Conservation (phyloP, 2,888 invertebrate genomes). For the Sericinus montela region DNA sequence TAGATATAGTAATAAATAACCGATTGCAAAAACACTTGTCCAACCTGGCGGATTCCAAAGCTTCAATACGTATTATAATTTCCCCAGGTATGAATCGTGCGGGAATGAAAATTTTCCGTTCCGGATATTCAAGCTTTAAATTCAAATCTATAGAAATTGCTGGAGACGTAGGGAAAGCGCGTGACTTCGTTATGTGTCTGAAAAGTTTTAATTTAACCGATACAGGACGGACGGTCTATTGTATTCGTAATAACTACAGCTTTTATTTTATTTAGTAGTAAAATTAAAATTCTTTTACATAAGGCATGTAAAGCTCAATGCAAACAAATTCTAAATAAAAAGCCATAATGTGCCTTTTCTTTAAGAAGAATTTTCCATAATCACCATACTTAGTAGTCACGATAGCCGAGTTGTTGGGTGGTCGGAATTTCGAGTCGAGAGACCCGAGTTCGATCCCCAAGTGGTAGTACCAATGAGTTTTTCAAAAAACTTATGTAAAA, state of each 20-base stretch:
- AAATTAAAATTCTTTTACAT: too few species aligned
- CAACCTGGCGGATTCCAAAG: neutral
- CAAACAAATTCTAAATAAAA: too few species aligned
- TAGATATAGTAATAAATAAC: neutral
- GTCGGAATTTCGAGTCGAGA: too few species aligned
- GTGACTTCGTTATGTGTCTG: conserved; percentile 24
- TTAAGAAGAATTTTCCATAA: too few species aligned
- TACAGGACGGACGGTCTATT: neutral
- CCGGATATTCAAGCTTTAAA: conserved; percentile 4
- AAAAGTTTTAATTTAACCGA: conserved; percentile 25
- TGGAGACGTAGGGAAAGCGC: conserved; percentile 10
- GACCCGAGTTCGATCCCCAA: too few species aligned
- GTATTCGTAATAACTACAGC: neutral
- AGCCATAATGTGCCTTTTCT: too few species aligned
- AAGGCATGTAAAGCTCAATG: too few species aligned
- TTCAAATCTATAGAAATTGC: conserved; percentile 7
- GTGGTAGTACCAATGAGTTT: too few species aligned
- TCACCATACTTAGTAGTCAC: too few species aligned
- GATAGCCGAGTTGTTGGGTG: too few species aligned
- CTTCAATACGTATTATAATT: neutral
- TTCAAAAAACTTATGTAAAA: too few species aligned
- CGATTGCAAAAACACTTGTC: neutral
- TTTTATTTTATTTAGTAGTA: too few species aligned
- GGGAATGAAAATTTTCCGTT: conserved; percentile 3
- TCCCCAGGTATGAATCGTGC: neutral